Evolutionary conservation across 1,140 invertebrate genomes (phyloP), one percentile per base, ranked within the genome.

Genomic region (Nilaparvata lugens): DNA sequence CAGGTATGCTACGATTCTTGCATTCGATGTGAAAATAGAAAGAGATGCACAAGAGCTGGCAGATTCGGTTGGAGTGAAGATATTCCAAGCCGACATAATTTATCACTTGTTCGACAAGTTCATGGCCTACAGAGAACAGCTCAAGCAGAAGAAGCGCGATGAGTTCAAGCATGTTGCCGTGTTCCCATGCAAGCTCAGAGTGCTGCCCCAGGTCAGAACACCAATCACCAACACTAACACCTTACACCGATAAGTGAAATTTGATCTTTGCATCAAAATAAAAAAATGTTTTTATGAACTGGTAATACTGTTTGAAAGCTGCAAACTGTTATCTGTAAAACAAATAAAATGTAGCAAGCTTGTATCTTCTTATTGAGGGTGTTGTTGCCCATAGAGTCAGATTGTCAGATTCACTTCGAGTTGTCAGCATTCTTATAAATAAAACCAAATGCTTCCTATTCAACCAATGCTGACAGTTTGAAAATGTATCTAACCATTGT

Each of bases 41-140:
- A 81, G 88, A 58, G 97, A 99, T 70, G 97, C 96, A 0, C 95
- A 99, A 77, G 94, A 98, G 72, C 75, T 98, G 72, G 97, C 97
- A 0, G 96, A 99, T 70, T 83, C 85, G 52, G 72, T 96, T 45
- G 93, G 92, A 56, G 94, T 99, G 43, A 94, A 89, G 76, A 96
- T 99, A 69, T 99, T 99, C 83, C 89, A 95, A 60, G 97, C 97
- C 2, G 96, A 99, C 75, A 99, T 99, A 72, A 99, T 99, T 70
- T 99, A 99, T 78, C 97, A 99, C 79, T 78, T 99, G 61, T 98
- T 98, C 77, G 97, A 99, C 75, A 90, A 91, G 72, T 99, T 99
- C 78, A 95, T 87, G 63, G 87, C 88, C 16, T 98, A 95, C 74
- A 80, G 93, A 56, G 94, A 98, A 56, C 93, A 98, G 66, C 76